Percentiles rank a stretch among this genome's conserved stretches.
Evolutionary conservation across 2,888 invertebrate species (phyloP).

Genomic region (Neoitamus cyanurus): DNA sequence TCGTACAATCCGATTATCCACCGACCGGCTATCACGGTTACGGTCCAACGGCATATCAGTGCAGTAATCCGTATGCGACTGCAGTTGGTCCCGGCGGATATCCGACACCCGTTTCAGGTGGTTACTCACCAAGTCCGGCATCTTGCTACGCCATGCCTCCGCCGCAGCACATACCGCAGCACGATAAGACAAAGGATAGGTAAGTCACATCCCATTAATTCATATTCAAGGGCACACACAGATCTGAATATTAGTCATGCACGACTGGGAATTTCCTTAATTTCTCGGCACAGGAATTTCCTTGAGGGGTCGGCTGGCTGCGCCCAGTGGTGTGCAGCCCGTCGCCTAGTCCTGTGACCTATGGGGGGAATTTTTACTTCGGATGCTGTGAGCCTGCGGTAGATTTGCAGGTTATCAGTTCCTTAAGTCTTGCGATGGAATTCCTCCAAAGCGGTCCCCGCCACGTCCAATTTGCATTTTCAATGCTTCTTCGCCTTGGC

Average conservation of each 20-base stretch:
- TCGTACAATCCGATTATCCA: constrained; percentile 83
- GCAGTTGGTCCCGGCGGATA: constrained; percentile 69
- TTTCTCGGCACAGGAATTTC: constrained; percentile 42
- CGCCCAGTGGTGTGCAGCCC: background rate
- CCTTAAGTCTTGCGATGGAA: constrained; percentile 13
- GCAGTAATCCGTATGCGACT: constrained; percentile 67
- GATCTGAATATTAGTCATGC: constrained; percentile 53
- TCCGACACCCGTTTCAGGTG: constrained; percentile 77
- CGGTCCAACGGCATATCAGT: constrained; percentile 73
- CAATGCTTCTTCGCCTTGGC: constrained; percentile 28
- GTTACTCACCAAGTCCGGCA: constrained; percentile 74
- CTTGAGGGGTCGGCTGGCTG: background rate
- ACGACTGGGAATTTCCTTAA: constrained; percentile 53
- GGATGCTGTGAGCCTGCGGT: background rate
- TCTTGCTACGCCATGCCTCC: constrained; percentile 91
- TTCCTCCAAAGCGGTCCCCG: constrained; percentile 3
- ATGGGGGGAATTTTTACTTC: constrained; percentile 17
- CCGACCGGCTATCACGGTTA: constrained; percentile 78
- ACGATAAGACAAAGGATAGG: constrained; percentile 75
- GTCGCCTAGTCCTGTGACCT: constrained; percentile 15
- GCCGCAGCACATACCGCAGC: constrained; percentile 80
- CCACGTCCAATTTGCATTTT: constrained; percentile 49
- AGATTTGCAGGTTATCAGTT: constrained; percentile 32
- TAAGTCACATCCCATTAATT: constrained; percentile 57
- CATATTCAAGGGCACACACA: constrained; percentile 46